These are phyloP conservation scores for Spea multiplicata DNA, from an alignment of 2,113 vertebrate genomes.

Conservation along the genomic window DNA sequence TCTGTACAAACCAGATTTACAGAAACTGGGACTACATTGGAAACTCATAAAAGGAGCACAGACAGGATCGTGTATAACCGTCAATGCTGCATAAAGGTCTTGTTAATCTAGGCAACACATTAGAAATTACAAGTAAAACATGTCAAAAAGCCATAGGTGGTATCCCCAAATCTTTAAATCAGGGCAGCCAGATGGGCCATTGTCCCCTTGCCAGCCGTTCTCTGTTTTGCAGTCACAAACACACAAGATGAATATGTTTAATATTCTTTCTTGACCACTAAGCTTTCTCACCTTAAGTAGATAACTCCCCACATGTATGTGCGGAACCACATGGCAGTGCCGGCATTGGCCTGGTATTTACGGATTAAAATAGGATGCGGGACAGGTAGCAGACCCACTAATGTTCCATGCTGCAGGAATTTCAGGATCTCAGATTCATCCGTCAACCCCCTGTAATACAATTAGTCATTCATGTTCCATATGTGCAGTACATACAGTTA, in stretches of 20 bases:
- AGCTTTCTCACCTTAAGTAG: constrained; percentile 82
- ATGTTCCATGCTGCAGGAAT: constrained; percentile 93
- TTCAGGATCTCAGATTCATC: constrained; percentile 96
- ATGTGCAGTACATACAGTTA: no score
- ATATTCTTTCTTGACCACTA: not conserved
- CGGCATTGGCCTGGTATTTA: constrained; percentile 97
- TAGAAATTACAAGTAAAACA: not conserved
- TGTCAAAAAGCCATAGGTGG: not conserved
- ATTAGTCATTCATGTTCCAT: not conserved
- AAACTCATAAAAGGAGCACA: no score
- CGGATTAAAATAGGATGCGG: constrained; percentile 97
- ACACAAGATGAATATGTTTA: not conserved
- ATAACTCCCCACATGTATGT: constrained; percentile 99
- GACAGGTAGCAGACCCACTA: constrained; percentile 93
- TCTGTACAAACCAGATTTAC: no score
- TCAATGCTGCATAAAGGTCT: no score
- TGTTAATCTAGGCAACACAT: not conserved
- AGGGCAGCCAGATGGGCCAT: not conserved
- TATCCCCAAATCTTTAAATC: not conserved
- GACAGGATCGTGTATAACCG: no score
- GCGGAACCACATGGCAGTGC: constrained; percentile 97
- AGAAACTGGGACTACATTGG: no score
- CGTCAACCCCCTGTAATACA: constrained; percentile 80
- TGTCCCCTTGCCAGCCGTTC: not conserved
- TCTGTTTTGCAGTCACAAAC: not conserved